Percentiles rank a stretch among this genome's conserved stretches.
Evolutionary conservation across 2,797 vertebrate genomes (phyloP).

Genomic region (Phataginus tetradactyla): DNA sequence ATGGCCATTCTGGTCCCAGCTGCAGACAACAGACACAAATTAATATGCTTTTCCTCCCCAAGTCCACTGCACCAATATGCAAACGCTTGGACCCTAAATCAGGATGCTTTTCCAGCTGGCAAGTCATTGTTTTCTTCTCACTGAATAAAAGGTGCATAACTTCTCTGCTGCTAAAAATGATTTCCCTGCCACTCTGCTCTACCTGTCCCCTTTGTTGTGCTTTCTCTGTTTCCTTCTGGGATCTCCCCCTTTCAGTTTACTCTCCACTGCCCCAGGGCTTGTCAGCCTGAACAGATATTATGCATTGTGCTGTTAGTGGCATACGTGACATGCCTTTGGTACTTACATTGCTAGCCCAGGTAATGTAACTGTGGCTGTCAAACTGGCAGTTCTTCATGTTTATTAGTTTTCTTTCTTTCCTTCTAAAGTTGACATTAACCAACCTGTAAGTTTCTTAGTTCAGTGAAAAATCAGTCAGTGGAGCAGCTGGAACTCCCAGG

Average conservation of each 20-base stretch:
- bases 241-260: slow-evolving; percentile 64
- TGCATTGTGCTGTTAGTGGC: slow-evolving; percentile 38
- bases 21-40: slow-evolving; percentile 53
- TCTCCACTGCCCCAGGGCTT: slow-evolving; percentile 68
- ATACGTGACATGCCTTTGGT: slow-evolving; percentile 68
- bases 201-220: slow-evolving; percentile 55
- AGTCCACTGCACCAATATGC: neutral
- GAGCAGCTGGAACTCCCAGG: slow-evolving; percentile 20
- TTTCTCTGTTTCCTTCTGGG: slow-evolving; percentile 59
- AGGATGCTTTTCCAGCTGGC: slow-evolving; percentile 36
- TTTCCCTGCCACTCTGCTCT: slow-evolving; percentile 63
- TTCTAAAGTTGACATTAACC: slow-evolving; percentile 57
- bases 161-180: slow-evolving; percentile 55
- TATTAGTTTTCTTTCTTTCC: slow-evolving; percentile 57
- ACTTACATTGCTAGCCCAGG: slow-evolving; percentile 55
- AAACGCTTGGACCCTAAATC: slow-evolving; percentile 33
- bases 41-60: neutral
- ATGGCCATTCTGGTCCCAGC: slow-evolving; percentile 23
- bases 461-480: slow-evolving; percentile 28
- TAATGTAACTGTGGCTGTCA: slow-evolving; percentile 66
- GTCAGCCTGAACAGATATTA: slow-evolving; percentile 73
- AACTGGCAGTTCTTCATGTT: slow-evolving; percentile 53
- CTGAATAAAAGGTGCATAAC: slow-evolving; percentile 51
- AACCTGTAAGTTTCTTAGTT: slow-evolving; percentile 59
- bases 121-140: slow-evolving; percentile 58